Evolutionary conservation across 1,140 invertebrate species (phyloP).

Genomic region (Uloborus diversus): DNA sequence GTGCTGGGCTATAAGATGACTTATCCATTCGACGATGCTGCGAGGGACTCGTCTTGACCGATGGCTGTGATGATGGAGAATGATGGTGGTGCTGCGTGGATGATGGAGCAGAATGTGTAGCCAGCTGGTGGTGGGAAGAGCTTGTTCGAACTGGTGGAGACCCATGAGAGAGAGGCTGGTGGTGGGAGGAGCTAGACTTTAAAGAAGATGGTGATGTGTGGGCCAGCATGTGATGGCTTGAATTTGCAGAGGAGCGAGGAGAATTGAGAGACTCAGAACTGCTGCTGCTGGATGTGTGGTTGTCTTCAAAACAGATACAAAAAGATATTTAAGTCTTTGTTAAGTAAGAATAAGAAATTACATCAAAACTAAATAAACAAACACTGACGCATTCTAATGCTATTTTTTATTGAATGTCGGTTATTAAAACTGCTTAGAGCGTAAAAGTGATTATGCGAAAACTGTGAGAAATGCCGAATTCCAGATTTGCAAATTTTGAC

Average conservation of each 20-base stretch:
- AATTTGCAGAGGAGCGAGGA: slow-evolving; percentile 33
- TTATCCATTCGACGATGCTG: slow-evolving; percentile 41
- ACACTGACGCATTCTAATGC: too few relatives aligned
- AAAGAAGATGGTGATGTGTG: slow-evolving; percentile 51
- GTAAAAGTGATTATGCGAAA: too few relatives aligned
- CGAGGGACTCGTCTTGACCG: slow-evolving; percentile 48
- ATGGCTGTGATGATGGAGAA: slow-evolving; percentile 15
- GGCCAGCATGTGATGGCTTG: slow-evolving; percentile 23
- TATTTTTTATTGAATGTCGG: too few relatives aligned
- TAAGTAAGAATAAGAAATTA: too few relatives aligned
- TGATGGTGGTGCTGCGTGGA: slow-evolving; percentile 21
- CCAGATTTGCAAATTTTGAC: too few relatives aligned
- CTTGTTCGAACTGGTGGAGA: slow-evolving; percentile 49
- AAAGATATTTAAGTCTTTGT: too few relatives aligned
- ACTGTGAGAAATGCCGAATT: too few relatives aligned
- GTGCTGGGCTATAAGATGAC: slow-evolving; percentile 39
- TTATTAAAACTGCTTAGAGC: too few relatives aligned
- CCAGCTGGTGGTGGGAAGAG: slow-evolving; percentile 51
- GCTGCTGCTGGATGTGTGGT: slow-evolving; percentile 29
- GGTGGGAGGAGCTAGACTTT: slow-evolving; percentile 48
- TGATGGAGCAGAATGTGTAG: slow-evolving; percentile 13
- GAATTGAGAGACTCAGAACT: slow-evolving; percentile 47
- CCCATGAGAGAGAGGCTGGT: slow-evolving; percentile 43
- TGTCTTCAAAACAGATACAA: slow-evolving; percentile 17
- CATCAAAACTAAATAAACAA: too few relatives aligned